Base-by-base conservation (phyloP, 2,113 vertebrate genomes). In the Petaurus breviceps region DNA sequence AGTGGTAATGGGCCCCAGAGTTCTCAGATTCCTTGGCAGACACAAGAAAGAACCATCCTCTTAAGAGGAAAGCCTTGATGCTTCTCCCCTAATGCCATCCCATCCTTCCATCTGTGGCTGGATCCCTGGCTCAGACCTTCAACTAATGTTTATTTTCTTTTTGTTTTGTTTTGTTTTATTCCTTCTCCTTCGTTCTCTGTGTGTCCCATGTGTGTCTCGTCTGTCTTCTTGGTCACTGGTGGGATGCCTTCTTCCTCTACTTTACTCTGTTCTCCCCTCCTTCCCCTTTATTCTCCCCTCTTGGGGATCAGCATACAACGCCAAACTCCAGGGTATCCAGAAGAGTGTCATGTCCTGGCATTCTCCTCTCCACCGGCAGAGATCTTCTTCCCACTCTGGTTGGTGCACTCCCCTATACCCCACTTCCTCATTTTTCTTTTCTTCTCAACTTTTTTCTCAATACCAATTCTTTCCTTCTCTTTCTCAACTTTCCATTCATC, bases 321-420 rank as follows among this genome's bases (percentile, higher is more conserved):
- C 99, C 98, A 99, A 98, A 96, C 99, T 99, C 98, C 99, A 98
- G 98, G 98, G 98, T 97, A 98, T 99, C 97, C 98, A 97, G 98
- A 99, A 98, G 95, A 99, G 98, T 96, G 98, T 98, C 97, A 94
- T 96, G 97, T 96, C 12, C 90, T 92, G 49, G 98, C 98, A 98
- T 96, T 98, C 98, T 97, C 98, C 99, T 98, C 97, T 98, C 98
- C 99, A 99, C 96, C 99, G 99, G 96, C 99, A 98, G 90, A 98
- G 98, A 61, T 99, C 99, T 98, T 98, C 98, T 97, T 99, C 99
- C 37, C 98, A 99, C 95, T 99, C 99, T n/a, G 99, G 99, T 99
- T 99, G 51, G 99, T 99, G 89, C 97, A 93, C 95, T 94, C n/a
- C 16, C 90, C 55, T 54, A 28, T 57, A 23, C 3, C 5, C 94